Conservation (phyloP, 2,888 invertebrate species). For the Parnassius orleans region DNA sequence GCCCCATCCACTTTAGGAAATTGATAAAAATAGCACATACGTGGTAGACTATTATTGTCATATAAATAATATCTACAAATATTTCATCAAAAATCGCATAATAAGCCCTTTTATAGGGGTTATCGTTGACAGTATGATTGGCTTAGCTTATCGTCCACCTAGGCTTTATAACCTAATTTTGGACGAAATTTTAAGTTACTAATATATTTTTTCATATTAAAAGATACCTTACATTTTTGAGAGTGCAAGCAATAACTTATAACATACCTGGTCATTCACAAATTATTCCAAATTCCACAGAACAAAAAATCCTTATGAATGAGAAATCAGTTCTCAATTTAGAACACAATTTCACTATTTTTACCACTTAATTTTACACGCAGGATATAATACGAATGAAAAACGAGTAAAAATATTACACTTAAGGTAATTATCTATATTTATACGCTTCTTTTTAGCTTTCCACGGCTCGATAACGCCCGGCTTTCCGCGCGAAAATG, state of each 20-base stretch:
- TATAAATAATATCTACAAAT: slow-evolving; percentile 43
- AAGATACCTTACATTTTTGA: slow-evolving; percentile 39
- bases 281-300: slow-evolving; percentile 60
- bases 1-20: slow-evolving; percentile 74
- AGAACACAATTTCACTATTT: slow-evolving; percentile 45
- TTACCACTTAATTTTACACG: slow-evolving; percentile 45
- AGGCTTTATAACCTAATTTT: slow-evolving; percentile 75
- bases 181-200: slow-evolving; percentile 42
- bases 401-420: slow-evolving; percentile 31
- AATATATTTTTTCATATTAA: slow-evolving; percentile 29
- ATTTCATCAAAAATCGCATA: slow-evolving; percentile 39
- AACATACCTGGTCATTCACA: slow-evolving; percentile 78
- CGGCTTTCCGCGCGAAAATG: slow-evolving; percentile 82
- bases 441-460: slow-evolving; percentile 62
- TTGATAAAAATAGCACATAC: slow-evolving; percentile 72
- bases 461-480: slow-evolving; percentile 80
- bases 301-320: slow-evolving; percentile 58
- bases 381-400: slow-evolving; percentile 33
- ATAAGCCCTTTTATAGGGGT: slow-evolving; percentile 40
- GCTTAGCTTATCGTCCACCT: slow-evolving; percentile 74
- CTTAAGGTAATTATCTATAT: slow-evolving; percentile 42
- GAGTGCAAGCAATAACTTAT: slow-evolving; percentile 38
- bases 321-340: slow-evolving; percentile 48
- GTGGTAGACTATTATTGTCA: slow-evolving; percentile 48
- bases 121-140: slow-evolving; percentile 62